Conservation (phyloP, 2,888 invertebrate genomes). For the Micoletzkya japonica region DNA sequence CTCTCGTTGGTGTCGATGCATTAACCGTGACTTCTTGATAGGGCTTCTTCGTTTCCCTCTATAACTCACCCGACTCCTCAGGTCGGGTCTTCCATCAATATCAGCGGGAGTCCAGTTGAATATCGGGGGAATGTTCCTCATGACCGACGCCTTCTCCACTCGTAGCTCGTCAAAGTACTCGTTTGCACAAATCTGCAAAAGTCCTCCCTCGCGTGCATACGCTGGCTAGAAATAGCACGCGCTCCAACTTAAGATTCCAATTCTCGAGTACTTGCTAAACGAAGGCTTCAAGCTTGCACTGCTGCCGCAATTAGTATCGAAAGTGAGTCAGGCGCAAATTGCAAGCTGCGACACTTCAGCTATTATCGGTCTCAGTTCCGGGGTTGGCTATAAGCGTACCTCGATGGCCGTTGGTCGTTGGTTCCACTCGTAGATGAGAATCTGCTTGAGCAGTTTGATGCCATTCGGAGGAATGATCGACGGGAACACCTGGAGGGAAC, state of each 20-base stretch:
- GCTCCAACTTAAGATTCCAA: not conserved
- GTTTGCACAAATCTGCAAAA: slow-evolving; percentile 1
- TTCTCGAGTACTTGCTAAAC: slow-evolving; percentile 4
- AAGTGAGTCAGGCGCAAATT: not conserved
- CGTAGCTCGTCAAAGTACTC: slow-evolving; percentile 13
- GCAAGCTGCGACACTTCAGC: not conserved
- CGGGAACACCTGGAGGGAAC: not conserved
- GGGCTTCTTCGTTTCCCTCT: too few species aligned
- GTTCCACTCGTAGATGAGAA: not conserved
- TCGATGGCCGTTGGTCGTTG: slow-evolving; percentile 1
- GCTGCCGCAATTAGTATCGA: not conserved
- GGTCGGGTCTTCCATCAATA: slow-evolving; percentile 1
- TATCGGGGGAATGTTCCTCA: not conserved
- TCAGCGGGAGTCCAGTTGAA: not conserved
- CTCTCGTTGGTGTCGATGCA: too few species aligned
- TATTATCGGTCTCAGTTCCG: too few species aligned
- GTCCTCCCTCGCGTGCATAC: too few species aligned
- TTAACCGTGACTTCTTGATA: too few species aligned
- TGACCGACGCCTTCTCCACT: not conserved
- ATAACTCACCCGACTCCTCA: not conserved
- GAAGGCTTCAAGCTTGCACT: not conserved
- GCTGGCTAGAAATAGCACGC: too few species aligned
- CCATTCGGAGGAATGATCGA: not conserved
- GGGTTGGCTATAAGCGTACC: not conserved
- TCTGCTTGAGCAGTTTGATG: not conserved